Evolutionary conservation across 2,888 invertebrate genomes (phyloP), one percentile per base, ranked within the genome.

Genomic region (Melanotus villosus): DNA sequence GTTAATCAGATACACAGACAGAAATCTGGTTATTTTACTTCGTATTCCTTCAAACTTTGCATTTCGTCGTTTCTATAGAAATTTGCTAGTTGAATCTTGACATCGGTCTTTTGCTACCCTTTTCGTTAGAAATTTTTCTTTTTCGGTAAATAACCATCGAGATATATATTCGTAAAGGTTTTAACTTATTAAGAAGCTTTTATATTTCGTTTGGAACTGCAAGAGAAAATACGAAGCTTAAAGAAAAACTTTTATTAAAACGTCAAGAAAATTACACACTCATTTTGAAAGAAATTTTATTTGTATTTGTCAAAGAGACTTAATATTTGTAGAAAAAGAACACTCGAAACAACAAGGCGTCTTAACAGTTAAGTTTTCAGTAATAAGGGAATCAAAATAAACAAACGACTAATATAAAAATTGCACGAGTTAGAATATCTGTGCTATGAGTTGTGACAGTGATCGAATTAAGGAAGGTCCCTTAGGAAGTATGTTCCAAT

Each of bases 391-490:
- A 7, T 9, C 10, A 9, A 19, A 16, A 43, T n/a, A 38, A 14
- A 18, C 6, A 18, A 45, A 9, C 10, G 30, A 12, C 38, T 36
- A 26, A 21, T 9, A 14, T 9, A 62, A 62, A 64, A 56, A 52
- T 18, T 18, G 52, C 14, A 14, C 16, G 10, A 12, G 52, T 52
- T 32, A 19, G 34, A 47, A 45, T 68, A 63, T 68, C 68, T 62
- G 56, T 62, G 59, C 56, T 58, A 56, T 57, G 60, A 65, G 45
- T 71, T 70, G 64, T 67, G 69, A 72, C 72, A 65, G 56, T 76
- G 71, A 75, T 75, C 70, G 58, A 75, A 75, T 75, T 76, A 76
- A 70, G 63, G 50, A 21, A n/a, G 5, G 23, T 71, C 76, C 75
- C 74, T 38, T 36, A 65, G 76, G 76, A 76, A 65, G 59, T 72